Conservation (phyloP, 2,888 invertebrate genomes). For the Diplolepis rosae region DNA sequence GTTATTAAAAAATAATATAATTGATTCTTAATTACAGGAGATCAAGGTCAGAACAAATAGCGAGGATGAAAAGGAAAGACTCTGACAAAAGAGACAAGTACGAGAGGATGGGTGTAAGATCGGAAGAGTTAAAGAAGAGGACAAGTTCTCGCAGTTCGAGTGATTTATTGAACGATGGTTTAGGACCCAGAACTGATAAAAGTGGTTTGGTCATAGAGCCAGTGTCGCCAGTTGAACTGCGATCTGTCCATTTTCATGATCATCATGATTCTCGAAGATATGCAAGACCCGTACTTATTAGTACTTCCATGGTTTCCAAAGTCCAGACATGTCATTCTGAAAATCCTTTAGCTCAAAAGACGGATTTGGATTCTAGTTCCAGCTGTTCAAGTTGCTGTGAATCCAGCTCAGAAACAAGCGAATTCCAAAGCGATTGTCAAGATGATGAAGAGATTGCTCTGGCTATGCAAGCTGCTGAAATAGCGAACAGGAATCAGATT, state of each 20-base stretch:
- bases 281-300: slow-evolving; percentile 31
- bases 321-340: slow-evolving; percentile 45
- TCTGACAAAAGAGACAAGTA: slow-evolving; percentile 51
- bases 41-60: slow-evolving; percentile 66
- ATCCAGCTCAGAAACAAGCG: slow-evolving; percentile 78
- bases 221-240: slow-evolving; percentile 38
- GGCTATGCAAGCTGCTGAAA: slow-evolving; percentile 89
- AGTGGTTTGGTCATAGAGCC: slow-evolving; percentile 61
- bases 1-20: background rate
- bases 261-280: slow-evolving; percentile 29
- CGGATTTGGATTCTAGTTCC: slow-evolving; percentile 61
- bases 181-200: slow-evolving; percentile 70
- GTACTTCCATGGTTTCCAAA: slow-evolving; percentile 45
- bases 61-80: slow-evolving; percentile 59
- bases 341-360: slow-evolving; percentile 46
- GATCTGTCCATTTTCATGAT: slow-evolving; percentile 26
- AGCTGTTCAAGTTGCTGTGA: slow-evolving; percentile 71
- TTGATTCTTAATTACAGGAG: slow-evolving; percentile 37
- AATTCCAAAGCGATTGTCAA: slow-evolving; percentile 85
- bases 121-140: slow-evolving; percentile 41
- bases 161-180: slow-evolving; percentile 65
- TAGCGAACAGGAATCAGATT: slow-evolving; percentile 85
- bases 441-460: slow-evolving; percentile 92
- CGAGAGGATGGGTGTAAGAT: slow-evolving; percentile 44
- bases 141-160: slow-evolving; percentile 39